Percentiles rank a stretch among this genome's conserved stretches.
Evolutionary conservation across 1,140 invertebrate species (phyloP).

Genomic region (Matsumurasca onukii): DNA sequence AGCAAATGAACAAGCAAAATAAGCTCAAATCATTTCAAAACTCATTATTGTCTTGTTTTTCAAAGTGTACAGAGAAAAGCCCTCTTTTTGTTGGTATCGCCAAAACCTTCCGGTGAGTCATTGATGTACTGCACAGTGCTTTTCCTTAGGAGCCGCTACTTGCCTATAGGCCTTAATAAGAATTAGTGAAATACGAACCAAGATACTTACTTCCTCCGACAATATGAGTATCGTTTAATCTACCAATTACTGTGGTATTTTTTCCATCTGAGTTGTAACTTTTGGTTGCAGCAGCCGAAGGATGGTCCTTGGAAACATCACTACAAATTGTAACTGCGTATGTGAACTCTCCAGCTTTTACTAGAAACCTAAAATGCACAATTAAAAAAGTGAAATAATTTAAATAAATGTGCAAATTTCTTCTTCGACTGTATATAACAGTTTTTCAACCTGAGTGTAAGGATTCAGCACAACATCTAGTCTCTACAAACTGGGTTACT

Average conservation of each 20-base stretch:
- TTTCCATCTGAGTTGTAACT: neutral
- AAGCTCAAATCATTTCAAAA: too few species aligned
- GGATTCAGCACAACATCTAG: neutral
- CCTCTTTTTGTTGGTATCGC: too few species aligned
- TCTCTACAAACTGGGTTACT: neutral
- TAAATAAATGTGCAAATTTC: neutral
- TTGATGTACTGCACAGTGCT: too few species aligned
- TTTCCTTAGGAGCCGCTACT: too few species aligned
- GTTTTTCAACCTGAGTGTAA: neutral
- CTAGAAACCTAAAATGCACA: conserved; percentile 4
- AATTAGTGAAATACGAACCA: too few species aligned
- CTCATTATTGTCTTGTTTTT: too few species aligned
- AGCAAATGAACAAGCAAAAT: too few species aligned
- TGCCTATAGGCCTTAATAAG: too few species aligned
- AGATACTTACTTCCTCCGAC: conserved; percentile 31
- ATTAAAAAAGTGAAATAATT: neutral
- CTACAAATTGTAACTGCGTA: conserved; percentile 16
- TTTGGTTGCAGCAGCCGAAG: conserved; percentile 7
- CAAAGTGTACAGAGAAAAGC: too few species aligned
- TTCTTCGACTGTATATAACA: too few species aligned
- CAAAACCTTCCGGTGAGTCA: too few species aligned
- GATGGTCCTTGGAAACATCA: conserved; percentile 15
- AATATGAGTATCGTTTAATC: conserved; percentile 31
- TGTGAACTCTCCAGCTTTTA: neutral
- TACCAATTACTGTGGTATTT: conserved; percentile 17